phyloP scores from a whole-genome alignment of 2,888 invertebrate species.

The Drosophila kanekoi region DNA sequence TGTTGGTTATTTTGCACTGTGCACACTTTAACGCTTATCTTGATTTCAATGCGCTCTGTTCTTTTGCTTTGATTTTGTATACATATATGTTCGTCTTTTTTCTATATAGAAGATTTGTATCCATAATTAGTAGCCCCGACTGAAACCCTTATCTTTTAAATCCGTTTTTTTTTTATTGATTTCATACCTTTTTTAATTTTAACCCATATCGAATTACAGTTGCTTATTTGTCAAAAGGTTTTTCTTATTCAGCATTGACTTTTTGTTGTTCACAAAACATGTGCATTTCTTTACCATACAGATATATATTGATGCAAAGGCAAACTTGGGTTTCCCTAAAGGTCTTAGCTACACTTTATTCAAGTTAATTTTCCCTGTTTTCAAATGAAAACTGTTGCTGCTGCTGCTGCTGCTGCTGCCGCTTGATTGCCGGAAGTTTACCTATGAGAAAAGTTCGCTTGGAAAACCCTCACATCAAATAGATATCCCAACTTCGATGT shows the following conservation, averaged over 20 bases:
- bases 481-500: conserved; percentile 5
- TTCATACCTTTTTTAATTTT: conserved; percentile 31
- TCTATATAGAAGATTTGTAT: conserved; percentile 15
- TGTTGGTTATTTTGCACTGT: conserved; percentile 54
- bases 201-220: conserved; percentile 37
- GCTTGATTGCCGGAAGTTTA: conserved; percentile 69
- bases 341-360: not conserved
- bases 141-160: conserved; percentile 13
- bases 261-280: conserved; percentile 13
- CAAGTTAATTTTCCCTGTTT: not conserved
- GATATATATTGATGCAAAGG: no score
- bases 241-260: conserved; percentile 20
- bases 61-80: conserved; percentile 19
- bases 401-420: conserved; percentile 1
- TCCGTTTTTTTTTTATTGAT: conserved; percentile 55
- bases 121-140: conserved; percentile 39
- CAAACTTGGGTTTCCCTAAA: not conserved
- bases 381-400: not conserved
- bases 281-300: not conserved
- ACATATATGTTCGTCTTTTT: conserved; percentile 12
- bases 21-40: conserved; percentile 64
- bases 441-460: conserved; percentile 51
- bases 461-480: conserved; percentile 7
- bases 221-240: conserved; percentile 5
- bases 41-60: conserved; percentile 44